phyloP scores from a whole-genome alignment of 2,888 invertebrate species.

The Athripsodes cinereus region DNA sequence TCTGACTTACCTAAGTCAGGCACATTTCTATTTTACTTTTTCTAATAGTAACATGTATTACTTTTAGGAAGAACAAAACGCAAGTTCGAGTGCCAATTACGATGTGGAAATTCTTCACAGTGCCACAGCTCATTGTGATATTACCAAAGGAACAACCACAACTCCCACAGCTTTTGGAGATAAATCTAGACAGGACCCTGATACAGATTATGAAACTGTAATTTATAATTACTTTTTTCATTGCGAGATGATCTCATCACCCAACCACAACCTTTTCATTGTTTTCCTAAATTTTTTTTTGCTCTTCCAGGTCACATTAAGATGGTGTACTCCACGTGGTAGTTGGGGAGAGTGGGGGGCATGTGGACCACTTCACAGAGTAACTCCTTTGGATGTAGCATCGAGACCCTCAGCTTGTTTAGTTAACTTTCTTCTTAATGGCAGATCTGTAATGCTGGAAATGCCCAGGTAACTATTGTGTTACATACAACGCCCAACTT shows the following conservation, averaged over 20 bases:
- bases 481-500: no score
- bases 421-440: conserved; percentile 94
- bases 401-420: conserved; percentile 95
- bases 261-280: no score
- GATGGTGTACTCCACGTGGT: conserved; percentile 96
- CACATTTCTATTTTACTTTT: no score
- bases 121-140: conserved; percentile 75
- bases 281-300: no score
- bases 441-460: conserved; percentile 87
- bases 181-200: conserved; percentile 20
- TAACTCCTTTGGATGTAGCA: conserved; percentile 94
- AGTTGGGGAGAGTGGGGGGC: conserved; percentile 72
- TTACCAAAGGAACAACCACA: conserved; percentile 60
- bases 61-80: conserved; percentile 85
- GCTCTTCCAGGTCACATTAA: conserved; percentile 82
- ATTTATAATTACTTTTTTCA: no score
- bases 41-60: no score
- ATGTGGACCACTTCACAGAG: conserved; percentile 78
- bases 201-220: conserved; percentile 66
- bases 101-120: conserved; percentile 97
- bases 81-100: conserved; percentile 95
- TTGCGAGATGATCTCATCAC: no score
- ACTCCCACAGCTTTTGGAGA: conserved; percentile 39
- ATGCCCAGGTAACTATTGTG: conserved; percentile 66
- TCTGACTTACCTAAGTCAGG: no score